These are phyloP conservation scores for Leuciscus waleckii DNA, from an alignment of 2,797 vertebrate genomes.

Conservation along the genomic window DNA sequence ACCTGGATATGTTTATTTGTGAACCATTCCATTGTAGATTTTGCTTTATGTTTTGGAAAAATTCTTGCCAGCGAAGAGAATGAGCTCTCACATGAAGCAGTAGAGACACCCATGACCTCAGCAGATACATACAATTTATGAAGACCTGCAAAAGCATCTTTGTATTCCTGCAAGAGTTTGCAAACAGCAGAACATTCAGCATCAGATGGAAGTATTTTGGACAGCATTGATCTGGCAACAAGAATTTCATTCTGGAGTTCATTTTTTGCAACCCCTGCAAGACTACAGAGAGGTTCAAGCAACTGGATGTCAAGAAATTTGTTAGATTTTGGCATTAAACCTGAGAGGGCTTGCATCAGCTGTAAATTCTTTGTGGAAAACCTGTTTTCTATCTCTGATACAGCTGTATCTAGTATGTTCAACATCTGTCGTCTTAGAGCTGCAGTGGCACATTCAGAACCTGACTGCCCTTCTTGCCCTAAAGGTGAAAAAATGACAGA, in stretches of 20 bases:
- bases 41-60: too few relatives aligned
- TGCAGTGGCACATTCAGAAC: background rate
- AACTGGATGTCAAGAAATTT: constrained; percentile 8
- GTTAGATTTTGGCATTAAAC: background rate
- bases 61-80: too few relatives aligned
- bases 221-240: constrained; percentile 21
- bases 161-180: constrained; percentile 22
- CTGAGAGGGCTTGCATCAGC: constrained; percentile 21
- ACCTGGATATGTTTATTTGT: too few relatives aligned
- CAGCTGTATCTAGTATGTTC: constrained; percentile 27
- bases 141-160: constrained; percentile 35
- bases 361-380: constrained; percentile 26
- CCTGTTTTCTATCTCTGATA: constrained; percentile 28
- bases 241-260: background rate
- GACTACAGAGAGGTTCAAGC: background rate
- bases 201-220: background rate
- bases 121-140: constrained; percentile 43
- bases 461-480: background rate
- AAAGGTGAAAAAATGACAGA: background rate
- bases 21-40: too few relatives aligned
- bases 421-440: background rate
- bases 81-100: too few relatives aligned
- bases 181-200: background rate
- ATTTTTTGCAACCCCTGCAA: constrained; percentile 12
- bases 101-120: background rate